These are phyloP conservation scores for Pseudopipra pipra DNA, from an alignment of 2,113 vertebrate genomes.

Conservation along the genomic window DNA sequence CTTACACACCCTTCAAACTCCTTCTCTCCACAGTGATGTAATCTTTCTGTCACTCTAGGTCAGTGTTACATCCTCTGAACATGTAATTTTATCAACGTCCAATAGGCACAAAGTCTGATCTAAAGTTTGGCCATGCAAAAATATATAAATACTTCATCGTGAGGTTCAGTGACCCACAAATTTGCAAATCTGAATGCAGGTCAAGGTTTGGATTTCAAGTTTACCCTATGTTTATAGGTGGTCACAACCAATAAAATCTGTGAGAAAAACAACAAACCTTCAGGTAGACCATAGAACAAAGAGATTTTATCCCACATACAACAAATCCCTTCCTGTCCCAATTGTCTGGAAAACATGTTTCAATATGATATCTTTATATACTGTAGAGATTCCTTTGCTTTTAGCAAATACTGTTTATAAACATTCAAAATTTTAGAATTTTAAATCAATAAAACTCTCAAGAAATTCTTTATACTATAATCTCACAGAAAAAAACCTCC, in stretches of 20 bases:
- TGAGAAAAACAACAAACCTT: neutral
- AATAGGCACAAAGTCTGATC: neutral
- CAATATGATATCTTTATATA: neutral
- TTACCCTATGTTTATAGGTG: neutral
- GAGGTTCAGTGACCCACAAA: neutral
- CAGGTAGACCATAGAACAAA: neutral
- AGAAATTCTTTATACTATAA: neutral
- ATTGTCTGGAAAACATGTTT: neutral
- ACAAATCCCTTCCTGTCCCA: neutral
- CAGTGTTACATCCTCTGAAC: neutral
- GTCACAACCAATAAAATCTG: neutral
- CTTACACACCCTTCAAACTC: neutral
- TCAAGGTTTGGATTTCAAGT: neutral
- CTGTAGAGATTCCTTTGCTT: fast-evolving
- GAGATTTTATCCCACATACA: neutral
- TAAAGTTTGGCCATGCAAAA: neutral
- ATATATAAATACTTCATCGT: neutral
- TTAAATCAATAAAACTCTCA: too few relatives aligned
- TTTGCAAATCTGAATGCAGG: neutral
- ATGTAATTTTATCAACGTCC: neutral
- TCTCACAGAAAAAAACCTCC: neutral
- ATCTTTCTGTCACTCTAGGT: neutral
- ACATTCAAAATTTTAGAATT: neutral
- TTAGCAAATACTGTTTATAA: neutral
- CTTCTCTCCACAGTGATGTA: neutral